phyloP scores from a whole-genome alignment of 2,113 vertebrate species.

The Noctilio leporinus region DNA sequence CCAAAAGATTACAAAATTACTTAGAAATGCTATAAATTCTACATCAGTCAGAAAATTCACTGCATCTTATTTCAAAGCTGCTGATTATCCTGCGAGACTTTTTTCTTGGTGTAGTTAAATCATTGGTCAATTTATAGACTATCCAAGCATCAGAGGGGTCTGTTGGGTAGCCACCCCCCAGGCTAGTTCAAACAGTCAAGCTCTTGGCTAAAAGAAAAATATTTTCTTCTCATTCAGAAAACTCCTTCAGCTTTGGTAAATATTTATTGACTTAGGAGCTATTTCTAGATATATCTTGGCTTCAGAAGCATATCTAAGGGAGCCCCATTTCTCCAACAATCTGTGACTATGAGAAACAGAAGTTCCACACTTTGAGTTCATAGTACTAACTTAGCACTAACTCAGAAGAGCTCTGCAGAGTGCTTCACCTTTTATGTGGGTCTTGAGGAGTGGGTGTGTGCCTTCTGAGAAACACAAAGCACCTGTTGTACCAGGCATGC shows the following conservation, averaged over 20 bases:
- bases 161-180: not conserved
- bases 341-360: not conserved
- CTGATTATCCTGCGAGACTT: not conserved
- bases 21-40: not conserved
- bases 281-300: not conserved
- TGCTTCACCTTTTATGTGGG: rapidly evolving
- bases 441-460: not conserved
- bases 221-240: conserved; percentile 8
- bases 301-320: not conserved
- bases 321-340: not conserved
- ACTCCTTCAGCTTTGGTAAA: not conserved
- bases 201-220: not conserved
- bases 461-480: not conserved
- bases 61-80: not conserved
- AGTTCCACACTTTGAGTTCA: too few relatives aligned
- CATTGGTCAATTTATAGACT: not conserved
- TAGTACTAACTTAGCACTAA: rapidly evolving
- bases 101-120: not conserved
- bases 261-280: not conserved
- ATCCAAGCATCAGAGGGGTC: rapidly evolving
- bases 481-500: not conserved
- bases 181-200: not conserved
- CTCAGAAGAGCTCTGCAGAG: not conserved
- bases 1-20: not conserved
- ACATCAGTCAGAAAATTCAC: not conserved